These are phyloP conservation scores for Hyalella azteca DNA, from an alignment of 2,888 invertebrate species.

Conservation along the genomic window DNA sequence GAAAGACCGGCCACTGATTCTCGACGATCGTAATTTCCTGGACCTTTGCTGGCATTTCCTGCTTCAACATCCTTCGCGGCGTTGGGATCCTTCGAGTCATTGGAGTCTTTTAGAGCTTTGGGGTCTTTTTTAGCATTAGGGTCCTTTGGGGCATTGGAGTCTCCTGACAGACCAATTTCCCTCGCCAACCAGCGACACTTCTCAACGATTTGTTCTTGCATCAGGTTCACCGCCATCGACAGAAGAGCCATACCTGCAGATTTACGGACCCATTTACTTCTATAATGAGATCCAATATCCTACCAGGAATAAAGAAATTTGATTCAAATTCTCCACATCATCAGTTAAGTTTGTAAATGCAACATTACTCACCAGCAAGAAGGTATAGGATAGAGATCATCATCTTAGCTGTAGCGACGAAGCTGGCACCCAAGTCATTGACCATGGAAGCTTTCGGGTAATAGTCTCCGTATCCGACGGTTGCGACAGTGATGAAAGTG, in stretches of 20 bases:
- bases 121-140: slow-evolving; percentile 30
- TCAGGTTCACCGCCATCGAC: slow-evolving; percentile 64
- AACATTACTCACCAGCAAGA: slow-evolving; percentile 61
- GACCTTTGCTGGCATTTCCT: neutral
- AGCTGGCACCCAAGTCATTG: slow-evolving; percentile 52
- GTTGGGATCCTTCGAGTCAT: neutral
- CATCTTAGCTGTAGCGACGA: slow-evolving; percentile 58
- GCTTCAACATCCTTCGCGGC: neutral
- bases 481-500: slow-evolving; percentile 64
- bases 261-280: neutral
- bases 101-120: neutral
- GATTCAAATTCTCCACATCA: too few relatives aligned
- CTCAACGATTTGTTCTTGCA: slow-evolving; percentile 63
- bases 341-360: neutral
- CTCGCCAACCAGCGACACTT: slow-evolving; percentile 59
- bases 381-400: slow-evolving; percentile 62
- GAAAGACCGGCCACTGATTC: slow-evolving; percentile 1
- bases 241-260: slow-evolving; percentile 63
- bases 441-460: slow-evolving; percentile 62
- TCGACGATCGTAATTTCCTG: neutral
- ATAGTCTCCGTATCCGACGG: slow-evolving; percentile 64
- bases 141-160: slow-evolving; percentile 28
- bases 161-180: slow-evolving; percentile 44
- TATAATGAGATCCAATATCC: too few relatives aligned
- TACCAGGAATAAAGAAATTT: too few relatives aligned